These are phyloP conservation scores for Drosophila kepulauana DNA, from an alignment of 1,140 invertebrate species.

Conservation along the genomic window DNA sequence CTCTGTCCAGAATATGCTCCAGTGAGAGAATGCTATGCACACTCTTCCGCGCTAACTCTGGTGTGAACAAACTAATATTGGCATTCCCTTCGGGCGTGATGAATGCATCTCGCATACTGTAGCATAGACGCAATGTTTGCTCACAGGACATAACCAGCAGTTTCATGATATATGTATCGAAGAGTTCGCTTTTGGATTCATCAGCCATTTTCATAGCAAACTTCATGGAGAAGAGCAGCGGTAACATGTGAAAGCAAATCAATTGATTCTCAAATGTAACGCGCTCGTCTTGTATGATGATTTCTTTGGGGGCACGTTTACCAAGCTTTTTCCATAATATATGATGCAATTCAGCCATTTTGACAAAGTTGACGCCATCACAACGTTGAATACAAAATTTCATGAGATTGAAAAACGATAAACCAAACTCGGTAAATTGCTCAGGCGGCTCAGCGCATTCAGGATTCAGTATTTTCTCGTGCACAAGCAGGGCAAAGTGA, in stretches of 20 bases:
- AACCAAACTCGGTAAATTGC: constrained; percentile 76
- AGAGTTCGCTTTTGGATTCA: constrained; percentile 85
- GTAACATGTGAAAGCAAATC: constrained; percentile 87
- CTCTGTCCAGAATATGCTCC: constrained; percentile 86
- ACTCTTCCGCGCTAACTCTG: constrained; percentile 87
- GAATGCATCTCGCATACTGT: constrained; percentile 85
- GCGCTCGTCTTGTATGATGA: constrained; percentile 79
- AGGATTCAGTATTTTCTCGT: constrained; percentile 70
- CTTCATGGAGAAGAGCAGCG: constrained; percentile 86
- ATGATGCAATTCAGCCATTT: constrained; percentile 83
- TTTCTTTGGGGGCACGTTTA: constrained; percentile 65
- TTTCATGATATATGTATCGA: constrained; percentile 88
- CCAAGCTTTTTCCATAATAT: constrained; percentile 81
- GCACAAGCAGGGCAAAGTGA: constrained; percentile 67
- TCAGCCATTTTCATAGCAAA: constrained; percentile 64
- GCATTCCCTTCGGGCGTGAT: constrained; percentile 54
- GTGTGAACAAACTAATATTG: constrained; percentile 80
- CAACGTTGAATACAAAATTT: constrained; percentile 85
- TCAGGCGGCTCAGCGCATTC: constrained; percentile 58
- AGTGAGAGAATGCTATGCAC: constrained; percentile 87
- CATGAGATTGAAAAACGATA: constrained; percentile 85
- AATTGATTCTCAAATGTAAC: constrained; percentile 86
- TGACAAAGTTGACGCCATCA: constrained; percentile 73
- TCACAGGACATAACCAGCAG: constrained; percentile 88
- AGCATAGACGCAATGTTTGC: constrained; percentile 87